A percentile compares a stretch with the other conserved stretches of the same genome.
phyloP scores from a whole-genome alignment of 2,797 vertebrate genomes.

The Neosilurus mollespiculum region DNA sequence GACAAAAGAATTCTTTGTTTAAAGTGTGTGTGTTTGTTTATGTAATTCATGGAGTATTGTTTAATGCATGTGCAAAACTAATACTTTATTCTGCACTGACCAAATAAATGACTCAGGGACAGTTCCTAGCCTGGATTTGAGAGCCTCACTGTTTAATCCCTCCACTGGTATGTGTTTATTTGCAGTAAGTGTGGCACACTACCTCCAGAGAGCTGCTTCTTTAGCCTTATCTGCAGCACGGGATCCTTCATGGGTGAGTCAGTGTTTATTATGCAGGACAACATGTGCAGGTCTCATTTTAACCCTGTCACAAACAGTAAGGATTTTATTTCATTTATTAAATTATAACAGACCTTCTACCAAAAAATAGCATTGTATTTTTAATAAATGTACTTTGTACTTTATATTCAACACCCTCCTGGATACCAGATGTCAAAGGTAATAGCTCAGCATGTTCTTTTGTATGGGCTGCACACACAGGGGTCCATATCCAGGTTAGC shows the following conservation, averaged over 20 bases:
- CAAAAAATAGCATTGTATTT: neutral
- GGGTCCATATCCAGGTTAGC: no score
- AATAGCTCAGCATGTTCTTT: neutral
- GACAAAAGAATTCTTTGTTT: neutral
- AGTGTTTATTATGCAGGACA: constrained; percentile 18
- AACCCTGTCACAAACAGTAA: neutral
- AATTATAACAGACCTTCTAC: neutral
- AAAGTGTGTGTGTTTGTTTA: neutral
- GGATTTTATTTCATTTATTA: neutral
- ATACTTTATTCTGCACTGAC: neutral
- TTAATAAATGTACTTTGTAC: neutral
- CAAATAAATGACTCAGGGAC: neutral
- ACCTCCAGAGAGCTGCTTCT: constrained; percentile 89
- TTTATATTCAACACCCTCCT: neutral
- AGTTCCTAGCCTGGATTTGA: neutral
- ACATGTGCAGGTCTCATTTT: neutral
- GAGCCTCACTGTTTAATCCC: constrained; percentile 33
- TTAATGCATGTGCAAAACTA: neutral
- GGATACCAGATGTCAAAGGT: neutral
- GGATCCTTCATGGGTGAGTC: constrained; percentile 84
- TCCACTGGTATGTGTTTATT: constrained; percentile 44
- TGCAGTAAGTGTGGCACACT: constrained; percentile 85
- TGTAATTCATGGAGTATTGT: neutral
- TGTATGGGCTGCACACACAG: neutral
- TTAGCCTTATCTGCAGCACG: constrained; percentile 88